Evolutionary conservation across 2,797 vertebrate genomes (phyloP).

Genomic region (Labeo calbasu): DNA sequence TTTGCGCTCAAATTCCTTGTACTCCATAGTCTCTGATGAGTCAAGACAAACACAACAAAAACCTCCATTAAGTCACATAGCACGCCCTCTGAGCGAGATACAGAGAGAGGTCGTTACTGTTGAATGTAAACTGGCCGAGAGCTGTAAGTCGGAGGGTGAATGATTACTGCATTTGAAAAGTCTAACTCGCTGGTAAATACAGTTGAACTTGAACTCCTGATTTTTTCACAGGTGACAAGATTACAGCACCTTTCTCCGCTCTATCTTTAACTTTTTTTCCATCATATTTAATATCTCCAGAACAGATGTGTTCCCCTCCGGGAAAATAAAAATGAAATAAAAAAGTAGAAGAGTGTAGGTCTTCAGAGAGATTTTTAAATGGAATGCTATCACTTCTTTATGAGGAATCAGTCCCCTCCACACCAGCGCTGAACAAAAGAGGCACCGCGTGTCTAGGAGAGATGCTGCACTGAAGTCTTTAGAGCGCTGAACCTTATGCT

Average conservation of each 20-base stretch:
- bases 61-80: constrained; percentile 4
- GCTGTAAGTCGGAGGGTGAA: neutral
- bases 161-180: constrained; percentile 18
- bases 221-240: neutral
- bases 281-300: constrained; percentile 19
- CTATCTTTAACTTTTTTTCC: constrained; percentile 6
- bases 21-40: neutral
- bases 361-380: constrained; percentile 46
- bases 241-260: neutral
- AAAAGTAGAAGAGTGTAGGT: constrained; percentile 12
- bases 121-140: neutral
- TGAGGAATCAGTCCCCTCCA: constrained; percentile 3
- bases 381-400: constrained; percentile 7
- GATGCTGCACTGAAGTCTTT: constrained; percentile 10
- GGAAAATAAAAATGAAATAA: neutral
- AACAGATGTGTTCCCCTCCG: constrained; percentile 27
- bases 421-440: neutral
- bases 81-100: neutral
- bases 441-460: neutral
- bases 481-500: neutral
- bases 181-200: constrained; percentile 1
- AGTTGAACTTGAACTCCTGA: neutral
- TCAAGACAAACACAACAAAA: constrained; percentile 1
- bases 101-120: constrained; percentile 26
- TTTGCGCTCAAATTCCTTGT: neutral